Evolutionary conservation across 2,888 invertebrate genomes (phyloP).

Genomic region (Lasioglossum figueresi): DNA sequence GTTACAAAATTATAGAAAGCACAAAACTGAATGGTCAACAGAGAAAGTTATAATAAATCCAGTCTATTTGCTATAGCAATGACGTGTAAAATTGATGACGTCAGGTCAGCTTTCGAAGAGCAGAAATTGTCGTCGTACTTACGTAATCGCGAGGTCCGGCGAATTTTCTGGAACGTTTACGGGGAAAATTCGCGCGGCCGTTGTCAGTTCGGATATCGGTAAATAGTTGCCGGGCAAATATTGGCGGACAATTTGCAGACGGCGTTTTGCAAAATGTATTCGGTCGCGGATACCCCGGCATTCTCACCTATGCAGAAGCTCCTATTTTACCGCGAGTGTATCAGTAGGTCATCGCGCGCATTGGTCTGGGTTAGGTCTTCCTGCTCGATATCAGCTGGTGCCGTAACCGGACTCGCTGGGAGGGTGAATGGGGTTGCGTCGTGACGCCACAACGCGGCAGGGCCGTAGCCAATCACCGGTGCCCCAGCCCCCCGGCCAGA

Average conservation of each 20-base stretch:
- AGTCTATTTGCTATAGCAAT: not conserved
- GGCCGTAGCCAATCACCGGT: conserved; percentile 50
- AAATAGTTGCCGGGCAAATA: not conserved
- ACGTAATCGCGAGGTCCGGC: not conserved
- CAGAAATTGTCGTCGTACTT: not conserved
- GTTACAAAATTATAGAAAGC: no score
- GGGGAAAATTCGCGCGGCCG: not conserved
- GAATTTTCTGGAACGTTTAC: not conserved
- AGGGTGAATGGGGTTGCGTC: conserved; percentile 64
- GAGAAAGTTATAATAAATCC: not conserved
- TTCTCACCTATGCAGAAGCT: conserved; percentile 6
- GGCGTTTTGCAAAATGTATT: not conserved
- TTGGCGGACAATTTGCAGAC: conserved; percentile 8
- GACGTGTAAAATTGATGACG: not conserved
- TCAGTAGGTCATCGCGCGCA: conserved; percentile 67
- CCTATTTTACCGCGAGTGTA: conserved; percentile 42
- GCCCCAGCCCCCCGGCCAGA: not conserved
- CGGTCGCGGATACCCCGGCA: not conserved
- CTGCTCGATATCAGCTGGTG: conserved; percentile 73
- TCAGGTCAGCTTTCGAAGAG: not conserved
- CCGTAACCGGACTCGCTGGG: conserved; percentile 54
- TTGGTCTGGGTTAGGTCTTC: conserved; percentile 51
- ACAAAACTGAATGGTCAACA: not conserved
- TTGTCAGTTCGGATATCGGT: not conserved
- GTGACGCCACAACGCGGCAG: conserved; percentile 63